A percentile compares a stretch with the other conserved stretches of the same genome.
Conservation (phyloP, 2,113 vertebrate genomes). For the Rhipidura dahli region DNA sequence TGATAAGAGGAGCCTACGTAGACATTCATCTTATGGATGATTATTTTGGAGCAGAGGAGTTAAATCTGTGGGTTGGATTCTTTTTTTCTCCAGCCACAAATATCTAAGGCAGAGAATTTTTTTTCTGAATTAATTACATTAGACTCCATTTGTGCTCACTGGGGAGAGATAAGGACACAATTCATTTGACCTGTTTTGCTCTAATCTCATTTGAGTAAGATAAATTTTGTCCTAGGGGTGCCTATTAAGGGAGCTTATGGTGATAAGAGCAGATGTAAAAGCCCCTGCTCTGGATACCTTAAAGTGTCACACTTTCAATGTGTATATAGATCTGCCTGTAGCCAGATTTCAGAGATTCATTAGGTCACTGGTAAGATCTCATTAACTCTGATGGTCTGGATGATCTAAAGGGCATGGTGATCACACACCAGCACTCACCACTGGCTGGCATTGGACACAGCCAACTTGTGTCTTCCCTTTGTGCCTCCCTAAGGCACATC, state of each 20-base stretch:
- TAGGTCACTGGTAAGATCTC: not conserved
- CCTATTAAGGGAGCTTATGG: not conserved
- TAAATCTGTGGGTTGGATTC: not conserved
- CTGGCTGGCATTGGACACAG: not conserved
- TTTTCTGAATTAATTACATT: not conserved
- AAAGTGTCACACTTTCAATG: not conserved
- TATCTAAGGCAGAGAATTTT: not conserved
- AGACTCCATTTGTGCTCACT: not conserved
- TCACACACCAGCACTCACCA: not conserved
- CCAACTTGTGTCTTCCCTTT: not conserved
- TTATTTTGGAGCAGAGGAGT: not conserved
- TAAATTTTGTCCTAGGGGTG: not conserved
- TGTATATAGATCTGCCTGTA: not conserved
- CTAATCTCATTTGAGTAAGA: not conserved
- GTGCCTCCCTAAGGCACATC: accelerated
- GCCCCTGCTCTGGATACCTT: not conserved
- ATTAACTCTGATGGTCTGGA: not conserved
- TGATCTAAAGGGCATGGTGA: not conserved
- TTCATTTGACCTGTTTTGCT: not conserved
- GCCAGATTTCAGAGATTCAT: not conserved
- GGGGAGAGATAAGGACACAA: not conserved
- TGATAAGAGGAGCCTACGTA: not conserved
- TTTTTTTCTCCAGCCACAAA: not conserved
- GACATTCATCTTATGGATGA: not conserved
- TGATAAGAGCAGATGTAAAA: not conserved